Evolutionary conservation across 2,113 vertebrate genomes (phyloP), one percentile per base, ranked within the genome.

Genomic region (Tetrao urogallus): DNA sequence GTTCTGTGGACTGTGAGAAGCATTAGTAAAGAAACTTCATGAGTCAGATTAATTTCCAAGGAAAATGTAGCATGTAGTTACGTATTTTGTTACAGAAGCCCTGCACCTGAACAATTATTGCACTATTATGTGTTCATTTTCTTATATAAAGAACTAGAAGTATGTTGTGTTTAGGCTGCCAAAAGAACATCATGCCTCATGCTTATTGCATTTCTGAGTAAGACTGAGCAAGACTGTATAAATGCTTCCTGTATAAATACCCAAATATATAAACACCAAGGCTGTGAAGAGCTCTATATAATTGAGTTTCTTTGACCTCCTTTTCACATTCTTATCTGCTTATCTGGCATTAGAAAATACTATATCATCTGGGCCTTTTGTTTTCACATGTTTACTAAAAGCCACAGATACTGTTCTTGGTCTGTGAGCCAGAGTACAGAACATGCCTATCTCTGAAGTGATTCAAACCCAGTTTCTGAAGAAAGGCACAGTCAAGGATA

Each of bases 1-100:
- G 25, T 71, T 57, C 30, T 10, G 27, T 36, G 30, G 36, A 30
- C 21, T 4, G 2, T 0, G 0, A 90, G 36, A n/a, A 90, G 13
- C 36, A 86, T 42, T 30, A 48, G 34, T 20, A 80, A 80, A 32
- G 64, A 32, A 93, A 61, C 21, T 60, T 77, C 34, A 38, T 25
- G 69, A 70, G 1, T 8, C 8, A 10, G 38, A 64, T 64, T 12
- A 64, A 64, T 40, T 40, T 64, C 25, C 38, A 40, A 64, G 42
- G 15, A 65, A 80, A 86, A 86, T 30, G 79, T 60, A 75, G 82
- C 10, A 27, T 4, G 2, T 34, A 86, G 60, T 71, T 47, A 75
- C 9, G 54, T 4, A 13, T 34, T 69, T 76, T 75, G 6, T 48
- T 86, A 79, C 8, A 86, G 19, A 80, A 77, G 32, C 11, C 34